phyloP scores from a whole-genome alignment of 2,888 invertebrate genomes.

The Buathra laborator region DNA sequence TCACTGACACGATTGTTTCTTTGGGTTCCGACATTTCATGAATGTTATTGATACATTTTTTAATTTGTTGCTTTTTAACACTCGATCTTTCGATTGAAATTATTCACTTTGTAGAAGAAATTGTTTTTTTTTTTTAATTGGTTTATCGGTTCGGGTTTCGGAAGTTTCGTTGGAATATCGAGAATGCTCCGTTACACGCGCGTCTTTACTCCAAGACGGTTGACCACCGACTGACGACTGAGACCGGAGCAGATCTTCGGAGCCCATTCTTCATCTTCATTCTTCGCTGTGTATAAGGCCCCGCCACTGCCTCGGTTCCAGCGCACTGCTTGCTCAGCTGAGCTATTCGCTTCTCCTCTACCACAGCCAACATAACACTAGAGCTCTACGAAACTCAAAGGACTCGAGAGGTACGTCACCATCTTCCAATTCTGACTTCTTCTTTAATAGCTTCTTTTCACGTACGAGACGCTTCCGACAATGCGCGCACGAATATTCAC shows the following conservation, averaged over 20 bases:
- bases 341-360: constrained; percentile 44
- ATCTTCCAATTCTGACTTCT: constrained; percentile 54
- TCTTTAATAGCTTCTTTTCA: constrained; percentile 29
- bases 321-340: constrained; percentile 36
- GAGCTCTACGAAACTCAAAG: constrained; percentile 7
- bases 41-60: neutral
- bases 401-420: constrained; percentile 43
- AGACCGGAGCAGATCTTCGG: constrained; percentile 78
- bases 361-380: constrained; percentile 42
- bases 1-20: neutral
- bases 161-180: constrained; percentile 40
- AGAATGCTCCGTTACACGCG: constrained; percentile 40
- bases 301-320: constrained; percentile 67
- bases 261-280: constrained; percentile 84
- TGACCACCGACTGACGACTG: constrained; percentile 84
- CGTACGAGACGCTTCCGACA: constrained; percentile 6
- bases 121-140: neutral
- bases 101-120: neutral
- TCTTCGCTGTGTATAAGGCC: constrained; percentile 75
- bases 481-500: constrained; percentile 28
- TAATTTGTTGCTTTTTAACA: neutral
- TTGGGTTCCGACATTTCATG: constrained; percentile 17
- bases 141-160: neutral
- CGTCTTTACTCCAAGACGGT: constrained; percentile 82
- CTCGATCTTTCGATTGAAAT: neutral